A percentile compares a stretch with the other conserved stretches of the same genome.
Evolutionary conservation across 2,797 vertebrate genomes (phyloP).

Genomic region (Gymnocypris eckloni): DNA sequence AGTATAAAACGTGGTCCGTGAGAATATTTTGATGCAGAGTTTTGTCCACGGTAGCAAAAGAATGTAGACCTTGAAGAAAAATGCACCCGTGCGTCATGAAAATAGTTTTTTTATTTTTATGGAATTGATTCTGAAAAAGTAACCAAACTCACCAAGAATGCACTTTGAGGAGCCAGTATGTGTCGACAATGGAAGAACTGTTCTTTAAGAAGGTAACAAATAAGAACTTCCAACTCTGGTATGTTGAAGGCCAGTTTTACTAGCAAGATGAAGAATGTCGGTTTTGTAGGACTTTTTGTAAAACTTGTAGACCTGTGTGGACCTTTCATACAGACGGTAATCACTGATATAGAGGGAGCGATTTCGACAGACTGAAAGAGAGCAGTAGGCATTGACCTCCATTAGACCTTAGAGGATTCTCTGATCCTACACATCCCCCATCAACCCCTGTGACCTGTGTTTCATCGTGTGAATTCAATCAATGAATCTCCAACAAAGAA

Average conservation of each 20-base stretch:
- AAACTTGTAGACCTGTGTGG: slow-evolving; percentile 5
- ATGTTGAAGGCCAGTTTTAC: background rate
- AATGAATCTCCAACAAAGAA: slow-evolving; percentile 35
- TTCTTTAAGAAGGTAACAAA: background rate
- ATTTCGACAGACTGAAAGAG: slow-evolving; percentile 16
- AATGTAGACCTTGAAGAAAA: slow-evolving; percentile 18
- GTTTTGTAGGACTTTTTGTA: background rate
- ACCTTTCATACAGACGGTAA: slow-evolving; percentile 15
- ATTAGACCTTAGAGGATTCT: slow-evolving; percentile 54
- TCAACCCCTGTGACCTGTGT: slow-evolving; percentile 8
- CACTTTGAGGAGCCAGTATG: background rate
- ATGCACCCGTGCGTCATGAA: background rate
- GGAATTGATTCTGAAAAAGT: background rate
- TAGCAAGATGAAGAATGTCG: background rate
- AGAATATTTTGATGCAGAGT: background rate
- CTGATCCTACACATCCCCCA: slow-evolving; percentile 15
- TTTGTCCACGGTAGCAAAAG: background rate
- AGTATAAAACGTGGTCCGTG: background rate
- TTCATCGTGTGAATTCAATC: slow-evolving; percentile 41
- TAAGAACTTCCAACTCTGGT: background rate
- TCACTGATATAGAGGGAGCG: slow-evolving; percentile 37
- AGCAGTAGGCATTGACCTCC: slow-evolving; percentile 51
- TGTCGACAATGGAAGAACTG: background rate
- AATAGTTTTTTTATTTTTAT: background rate
- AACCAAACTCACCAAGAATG: background rate